Conservation (phyloP, 2,113 vertebrate genomes). For the Sinocyclocheilus rhinocerous region DNA sequence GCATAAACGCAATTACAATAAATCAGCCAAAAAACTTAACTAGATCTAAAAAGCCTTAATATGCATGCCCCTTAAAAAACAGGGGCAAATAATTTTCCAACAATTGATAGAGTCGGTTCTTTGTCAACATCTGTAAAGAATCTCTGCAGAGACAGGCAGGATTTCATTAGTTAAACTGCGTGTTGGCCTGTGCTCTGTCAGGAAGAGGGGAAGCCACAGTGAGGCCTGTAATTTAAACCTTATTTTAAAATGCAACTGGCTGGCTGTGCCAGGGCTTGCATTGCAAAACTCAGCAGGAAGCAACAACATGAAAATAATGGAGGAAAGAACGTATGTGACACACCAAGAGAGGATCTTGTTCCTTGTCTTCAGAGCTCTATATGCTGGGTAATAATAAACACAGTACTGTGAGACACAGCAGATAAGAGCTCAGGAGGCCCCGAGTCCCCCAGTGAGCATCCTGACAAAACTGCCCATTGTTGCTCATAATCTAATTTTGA, state of each 20-base stretch:
- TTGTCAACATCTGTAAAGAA: constrained; percentile 98
- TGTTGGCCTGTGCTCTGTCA: constrained; percentile 97
- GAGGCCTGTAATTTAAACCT: constrained; percentile 98
- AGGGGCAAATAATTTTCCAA: constrained; percentile 73
- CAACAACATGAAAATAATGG: constrained; percentile 69
- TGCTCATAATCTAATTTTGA: constrained; percentile 69
- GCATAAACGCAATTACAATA: constrained; percentile 14
- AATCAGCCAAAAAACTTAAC: constrained; percentile 13
- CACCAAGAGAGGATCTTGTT: constrained; percentile 62
- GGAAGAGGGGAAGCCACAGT: constrained; percentile 93
- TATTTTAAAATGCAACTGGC: constrained; percentile 86
- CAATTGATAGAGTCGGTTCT: constrained; percentile 84
- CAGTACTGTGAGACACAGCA: constrained; percentile 29
- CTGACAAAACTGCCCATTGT: constrained; percentile 72
- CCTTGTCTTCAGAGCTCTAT: constrained; percentile 54
- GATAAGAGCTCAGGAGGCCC: constrained; percentile 34
- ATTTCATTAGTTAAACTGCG: constrained; percentile 99
- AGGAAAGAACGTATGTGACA: constrained; percentile 57
- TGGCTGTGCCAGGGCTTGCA: constrained; percentile 63
- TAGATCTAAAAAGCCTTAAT: constrained; percentile 41
- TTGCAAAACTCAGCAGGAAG: constrained; percentile 71
- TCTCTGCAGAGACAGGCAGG: constrained; percentile 97
- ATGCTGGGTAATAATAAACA: constrained; percentile 62
- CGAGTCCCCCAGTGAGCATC: constrained; percentile 41
- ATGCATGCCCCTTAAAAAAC: constrained; percentile 54